Conservation (phyloP, 2,797 vertebrate genomes). For the Sebastes diaconus region DNA sequence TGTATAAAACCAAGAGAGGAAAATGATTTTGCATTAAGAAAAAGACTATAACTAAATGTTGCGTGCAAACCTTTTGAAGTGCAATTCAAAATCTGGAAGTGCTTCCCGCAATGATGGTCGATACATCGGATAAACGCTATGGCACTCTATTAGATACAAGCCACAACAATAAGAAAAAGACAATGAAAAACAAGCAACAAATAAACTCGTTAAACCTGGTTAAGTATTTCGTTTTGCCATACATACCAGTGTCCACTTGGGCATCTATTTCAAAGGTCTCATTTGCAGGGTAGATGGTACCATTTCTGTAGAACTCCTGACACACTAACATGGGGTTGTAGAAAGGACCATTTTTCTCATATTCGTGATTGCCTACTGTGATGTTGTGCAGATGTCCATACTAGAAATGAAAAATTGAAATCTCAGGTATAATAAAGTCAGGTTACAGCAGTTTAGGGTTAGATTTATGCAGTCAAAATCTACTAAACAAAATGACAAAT, state of each 20-base stretch:
- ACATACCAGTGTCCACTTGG: constrained; percentile 88
- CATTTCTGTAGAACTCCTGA: constrained; percentile 90
- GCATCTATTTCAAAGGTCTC: constrained; percentile 94
- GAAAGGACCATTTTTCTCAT: constrained; percentile 79
- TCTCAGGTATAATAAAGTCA: background rate
- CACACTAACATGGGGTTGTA: constrained; percentile 86
- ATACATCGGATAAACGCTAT: constrained; percentile 81
- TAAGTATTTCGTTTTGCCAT: background rate
- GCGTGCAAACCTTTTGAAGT: constrained; percentile 91
- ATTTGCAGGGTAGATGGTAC: constrained; percentile 87
- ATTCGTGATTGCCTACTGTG: constrained; percentile 92
- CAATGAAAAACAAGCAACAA: background rate
- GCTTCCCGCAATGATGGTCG: constrained; percentile 15
- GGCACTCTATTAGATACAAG: constrained; percentile 83
- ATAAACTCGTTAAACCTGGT: background rate
- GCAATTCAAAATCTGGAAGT: constrained; percentile 83
- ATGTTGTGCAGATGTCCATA: constrained; percentile 86
- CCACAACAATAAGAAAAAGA: background rate
- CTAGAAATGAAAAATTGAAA: constrained; percentile 70
- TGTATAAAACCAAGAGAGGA: background rate
- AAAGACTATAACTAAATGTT: background rate
- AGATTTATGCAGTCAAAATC: background rate
- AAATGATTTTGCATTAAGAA: background rate
- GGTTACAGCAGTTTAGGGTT: background rate
- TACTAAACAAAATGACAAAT: background rate